Evolutionary conservation across 2,888 invertebrate species (phyloP), one percentile per base, ranked within the genome.

Genomic region (Lutraria lutraria): DNA sequence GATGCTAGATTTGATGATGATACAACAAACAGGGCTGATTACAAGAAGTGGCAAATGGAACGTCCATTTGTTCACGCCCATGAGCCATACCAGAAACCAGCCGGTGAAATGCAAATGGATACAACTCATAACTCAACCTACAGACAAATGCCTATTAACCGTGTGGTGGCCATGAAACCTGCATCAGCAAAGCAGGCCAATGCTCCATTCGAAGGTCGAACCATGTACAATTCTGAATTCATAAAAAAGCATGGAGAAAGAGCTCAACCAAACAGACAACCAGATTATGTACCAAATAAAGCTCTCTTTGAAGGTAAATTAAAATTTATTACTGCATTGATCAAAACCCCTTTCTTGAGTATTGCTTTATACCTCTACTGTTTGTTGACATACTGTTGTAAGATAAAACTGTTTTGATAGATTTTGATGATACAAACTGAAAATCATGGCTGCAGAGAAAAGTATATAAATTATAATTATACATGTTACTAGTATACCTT

Each of bases 271-370:
- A 93, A 90, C 21, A 92, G 91, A 86, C 93, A 93, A 83, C 91
- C 94, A 0, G 95, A 94, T n/a, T 97, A 96, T 90, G 89, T 93
- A 43, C 95, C 96, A 43, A 96, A 95, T 53, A 92, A 90, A 19
- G 96, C 95, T n/a, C 96, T 96, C 80, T 97, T 97, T 92, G 96
- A 96, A 87, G 96, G 96, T 54, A 92, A 92, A 54, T 93, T n/a
- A 3, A 31, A 19, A 60, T 96, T 43, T 43, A 43, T 43, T 43
- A 43, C 43, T 43, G 43, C 8, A 43, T 4, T 8, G 8, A 43
- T 43, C 8, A 43, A 43, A 8, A 4, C 43, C 43, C 2, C 43
- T 43, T 43, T 43, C 8, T 43, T 2, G 8, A 43, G 43, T 43
- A 43, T 43, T 43, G 43, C 43, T 43, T 4, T 43, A 43, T 2